Base-by-base conservation (phyloP, 2,888 invertebrate species). In the Hirudinaria manillensis region DNA sequence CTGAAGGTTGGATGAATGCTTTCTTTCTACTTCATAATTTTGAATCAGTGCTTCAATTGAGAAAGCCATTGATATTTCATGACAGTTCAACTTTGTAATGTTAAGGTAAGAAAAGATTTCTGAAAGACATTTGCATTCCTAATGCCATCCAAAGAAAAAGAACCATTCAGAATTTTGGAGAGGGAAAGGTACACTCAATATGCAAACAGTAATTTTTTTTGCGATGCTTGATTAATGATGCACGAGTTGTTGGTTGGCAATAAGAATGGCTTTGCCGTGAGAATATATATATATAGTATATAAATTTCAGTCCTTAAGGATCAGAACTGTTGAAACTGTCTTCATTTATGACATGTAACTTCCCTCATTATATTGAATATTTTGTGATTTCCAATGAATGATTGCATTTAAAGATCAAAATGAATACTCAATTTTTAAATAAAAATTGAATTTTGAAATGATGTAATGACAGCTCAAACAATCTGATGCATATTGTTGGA, bases 401-500 rank as follows among this genome's bases (percentile, higher is more conserved):
- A 66, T n/a, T n/a, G 71, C 0, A 38, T n/a, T n/a, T n/a, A n/a
- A n/a, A n/a, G n/a, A n/a, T n/a, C n/a, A n/a, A n/a, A n/a, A n/a
- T n/a, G n/a, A n/a, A n/a, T n/a, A n/a, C n/a, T n/a, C n/a, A n/a
- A n/a, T n/a, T n/a, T n/a, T n/a, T n/a, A n/a, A n/a, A n/a, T n/a
- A n/a, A n/a, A n/a, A 45, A 45, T 45, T 16, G 16, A 74, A 67
- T 27, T 66, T 24, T 34, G 29, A 61, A 34, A 38, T 38, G 29
- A n/a, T 53, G 27, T 19, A 51, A 74, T 51, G 70, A 13, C 76
- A 78, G 78, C 67, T 51, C 51, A 68, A 70, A 34, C 76, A 78
- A 56, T 75, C 72, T 16, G 93, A 94, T 85, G 87, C 89, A 24
- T 95, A 91, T 84, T 97, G 96, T 85, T 97, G 95, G 94, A 88